phyloP scores from a whole-genome alignment of 2,888 invertebrate species.

The Dryocosmus kuriphilus region DNA sequence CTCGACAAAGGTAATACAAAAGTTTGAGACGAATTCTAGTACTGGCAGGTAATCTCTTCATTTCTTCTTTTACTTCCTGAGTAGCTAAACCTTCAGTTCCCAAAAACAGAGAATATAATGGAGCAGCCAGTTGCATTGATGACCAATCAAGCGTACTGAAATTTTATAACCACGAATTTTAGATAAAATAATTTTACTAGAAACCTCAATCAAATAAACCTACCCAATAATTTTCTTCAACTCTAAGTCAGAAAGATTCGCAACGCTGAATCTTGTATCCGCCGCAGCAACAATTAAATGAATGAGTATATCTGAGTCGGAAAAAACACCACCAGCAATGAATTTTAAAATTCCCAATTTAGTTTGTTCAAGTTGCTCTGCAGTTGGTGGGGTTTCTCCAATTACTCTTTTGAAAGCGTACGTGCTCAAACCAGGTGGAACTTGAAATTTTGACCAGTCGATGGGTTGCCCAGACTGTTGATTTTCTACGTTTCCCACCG shows the following conservation, averaged over 20 bases:
- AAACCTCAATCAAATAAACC: conserved; percentile 44
- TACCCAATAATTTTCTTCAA: conserved; percentile 88
- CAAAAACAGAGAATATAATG: conserved; percentile 89
- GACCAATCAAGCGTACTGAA: conserved; percentile 89
- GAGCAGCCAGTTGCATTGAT: conserved; percentile 83
- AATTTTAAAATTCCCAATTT: conserved; percentile 91
- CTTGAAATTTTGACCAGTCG: conserved; percentile 76
- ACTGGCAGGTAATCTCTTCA: conserved; percentile 88
- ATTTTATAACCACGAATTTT: conserved; percentile 48
- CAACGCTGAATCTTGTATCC: conserved; percentile 93
- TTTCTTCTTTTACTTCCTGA: conserved; percentile 81
- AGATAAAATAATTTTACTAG: background rate
- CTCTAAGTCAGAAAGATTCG: conserved; percentile 91
- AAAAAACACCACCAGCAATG: conserved; percentile 87
- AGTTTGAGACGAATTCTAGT: conserved; percentile 91
- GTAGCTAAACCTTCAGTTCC: conserved; percentile 81
- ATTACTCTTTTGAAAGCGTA: conserved; percentile 88
- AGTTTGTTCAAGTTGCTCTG: conserved; percentile 89
- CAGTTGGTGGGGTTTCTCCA: conserved; percentile 84
- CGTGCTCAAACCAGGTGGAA: conserved; percentile 89
- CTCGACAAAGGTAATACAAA: conserved; percentile 88
- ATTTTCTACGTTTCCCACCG: conserved; percentile 78
- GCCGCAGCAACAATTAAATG: conserved; percentile 92
- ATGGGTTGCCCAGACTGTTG: conserved; percentile 77
- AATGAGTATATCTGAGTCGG: conserved; percentile 85